Conservation (phyloP, 2,113 vertebrate species). For the Athene cunicularia region DNA sequence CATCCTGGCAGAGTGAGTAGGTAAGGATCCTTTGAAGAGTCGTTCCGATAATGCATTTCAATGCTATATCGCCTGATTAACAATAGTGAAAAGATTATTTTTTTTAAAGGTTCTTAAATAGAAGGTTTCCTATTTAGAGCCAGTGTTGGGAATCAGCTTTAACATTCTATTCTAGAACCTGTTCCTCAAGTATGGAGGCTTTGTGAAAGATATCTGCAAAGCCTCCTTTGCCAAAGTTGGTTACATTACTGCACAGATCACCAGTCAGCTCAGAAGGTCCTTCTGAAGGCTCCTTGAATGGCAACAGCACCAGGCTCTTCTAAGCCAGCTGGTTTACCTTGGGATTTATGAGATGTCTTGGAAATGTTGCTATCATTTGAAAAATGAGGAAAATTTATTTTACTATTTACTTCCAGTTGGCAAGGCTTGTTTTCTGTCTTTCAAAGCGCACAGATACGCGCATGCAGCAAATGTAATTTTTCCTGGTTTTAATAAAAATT, state of each 20-base stretch:
- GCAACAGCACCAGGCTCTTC: not conserved
- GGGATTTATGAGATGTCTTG: not conserved
- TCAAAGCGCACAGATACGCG: not conserved
- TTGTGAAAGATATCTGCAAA: not conserved
- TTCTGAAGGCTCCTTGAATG: not conserved
- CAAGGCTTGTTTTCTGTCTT: not conserved
- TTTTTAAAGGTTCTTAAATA: not conserved
- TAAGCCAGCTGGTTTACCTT: not conserved
- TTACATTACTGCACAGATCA: not conserved
- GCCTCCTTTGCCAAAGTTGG: not conserved
- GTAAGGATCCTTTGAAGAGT: conserved; percentile 74
- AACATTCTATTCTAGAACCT: not conserved
- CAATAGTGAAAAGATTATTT: not conserved
- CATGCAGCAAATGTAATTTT: not conserved
- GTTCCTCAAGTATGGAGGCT: not conserved
- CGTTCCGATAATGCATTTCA: conserved; percentile 85
- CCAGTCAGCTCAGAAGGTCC: not conserved
- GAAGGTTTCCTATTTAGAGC: not conserved
- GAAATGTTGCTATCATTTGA: not conserved
- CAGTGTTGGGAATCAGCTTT: not conserved
- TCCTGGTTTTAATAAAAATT: not conserved
- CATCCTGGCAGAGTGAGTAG: conserved; percentile 83
- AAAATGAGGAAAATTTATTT: not conserved
- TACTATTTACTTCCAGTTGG: not conserved
- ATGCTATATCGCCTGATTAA: conserved; percentile 74